Evolutionary conservation across 2,888 invertebrate species (phyloP).

Genomic region (Hemicrepidius hirtus): DNA sequence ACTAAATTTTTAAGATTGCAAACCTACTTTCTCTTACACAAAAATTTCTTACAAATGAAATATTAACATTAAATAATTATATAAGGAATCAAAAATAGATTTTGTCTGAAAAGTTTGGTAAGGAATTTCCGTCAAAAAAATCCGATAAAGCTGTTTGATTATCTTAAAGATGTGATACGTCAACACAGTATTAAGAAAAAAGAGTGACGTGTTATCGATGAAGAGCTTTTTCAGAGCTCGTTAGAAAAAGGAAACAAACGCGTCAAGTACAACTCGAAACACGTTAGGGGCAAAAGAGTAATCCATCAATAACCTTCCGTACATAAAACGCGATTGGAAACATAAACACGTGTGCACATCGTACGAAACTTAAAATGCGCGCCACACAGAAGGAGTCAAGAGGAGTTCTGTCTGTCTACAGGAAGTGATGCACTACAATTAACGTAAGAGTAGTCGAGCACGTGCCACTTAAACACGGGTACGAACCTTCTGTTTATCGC

Average conservation of each 20-base stretch:
- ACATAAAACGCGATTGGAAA: slow-evolving; percentile 29
- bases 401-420: slow-evolving; percentile 9
- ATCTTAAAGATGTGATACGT: no score
- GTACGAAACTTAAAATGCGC: slow-evolving; percentile 31
- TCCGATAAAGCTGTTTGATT: no score
- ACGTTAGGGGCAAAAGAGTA: neutral
- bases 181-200: no score
- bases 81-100: no score
- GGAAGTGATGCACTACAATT: slow-evolving; percentile 58
- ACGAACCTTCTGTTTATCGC: slow-evolving; percentile 56
- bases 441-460: slow-evolving; percentile 58
- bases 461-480: slow-evolving; percentile 57
- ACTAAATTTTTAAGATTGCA: no score
- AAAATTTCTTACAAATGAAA: no score
- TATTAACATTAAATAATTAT: no score
- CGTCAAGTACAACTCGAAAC: neutral
- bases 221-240: slow-evolving; percentile 10
- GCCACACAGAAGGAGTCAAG: slow-evolving; percentile 17
- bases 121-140: no score
- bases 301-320: slow-evolving; percentile 28
- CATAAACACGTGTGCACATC: slow-evolving; percentile 33
- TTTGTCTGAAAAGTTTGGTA: no score
- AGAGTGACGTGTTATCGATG: neutral
- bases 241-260: slow-evolving; percentile 2
- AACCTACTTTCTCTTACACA: no score